phyloP scores from a whole-genome alignment of 2,888 invertebrate species.

The Epistrophella euchroma region DNA sequence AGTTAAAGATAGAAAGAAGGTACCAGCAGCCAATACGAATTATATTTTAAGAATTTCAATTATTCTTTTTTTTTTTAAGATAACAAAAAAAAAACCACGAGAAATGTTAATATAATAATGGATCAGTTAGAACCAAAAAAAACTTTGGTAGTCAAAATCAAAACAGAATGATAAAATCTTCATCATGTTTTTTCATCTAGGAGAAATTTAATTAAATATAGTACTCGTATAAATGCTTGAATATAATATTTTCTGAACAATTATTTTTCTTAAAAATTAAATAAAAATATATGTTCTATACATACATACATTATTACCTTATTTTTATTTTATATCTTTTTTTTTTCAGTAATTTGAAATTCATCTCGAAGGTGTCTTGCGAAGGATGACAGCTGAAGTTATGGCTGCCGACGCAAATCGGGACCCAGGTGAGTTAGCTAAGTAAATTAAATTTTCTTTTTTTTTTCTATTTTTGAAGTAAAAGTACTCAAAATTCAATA shows the following conservation, averaged over 20 bases:
- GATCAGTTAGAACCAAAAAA: slow-evolving; percentile 1
- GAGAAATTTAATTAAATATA: slow-evolving; percentile 1
- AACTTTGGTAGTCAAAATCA: neutral
- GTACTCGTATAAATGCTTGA: neutral
- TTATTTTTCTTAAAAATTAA: neutral
- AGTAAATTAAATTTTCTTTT: neutral
- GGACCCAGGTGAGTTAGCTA: slow-evolving; percentile 82
- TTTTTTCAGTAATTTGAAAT: slow-evolving; percentile 45
- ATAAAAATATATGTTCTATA: neutral
- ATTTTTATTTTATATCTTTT: slow-evolving; percentile 5
- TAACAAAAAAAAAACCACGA: neutral
- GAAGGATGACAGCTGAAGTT: slow-evolving; percentile 83
- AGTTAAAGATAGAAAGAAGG: neutral
- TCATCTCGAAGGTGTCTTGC: slow-evolving; percentile 50
- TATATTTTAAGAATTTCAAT: slow-evolving; percentile 43
- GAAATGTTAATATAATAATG: slow-evolving; percentile 13
- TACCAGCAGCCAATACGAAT: neutral
- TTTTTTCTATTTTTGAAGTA: too few relatives aligned
- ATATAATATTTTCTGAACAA: neutral
- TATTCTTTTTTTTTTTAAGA: neutral
- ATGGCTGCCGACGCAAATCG: slow-evolving; percentile 84
- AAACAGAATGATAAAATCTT: neutral
- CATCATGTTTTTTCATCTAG: neutral
- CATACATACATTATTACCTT: neutral
- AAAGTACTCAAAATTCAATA: too few relatives aligned